A percentile compares a stretch with the other conserved stretches of the same genome.
Evolutionary conservation across 2,113 vertebrate genomes (phyloP).

Genomic region (Sprattus sprattus): DNA sequence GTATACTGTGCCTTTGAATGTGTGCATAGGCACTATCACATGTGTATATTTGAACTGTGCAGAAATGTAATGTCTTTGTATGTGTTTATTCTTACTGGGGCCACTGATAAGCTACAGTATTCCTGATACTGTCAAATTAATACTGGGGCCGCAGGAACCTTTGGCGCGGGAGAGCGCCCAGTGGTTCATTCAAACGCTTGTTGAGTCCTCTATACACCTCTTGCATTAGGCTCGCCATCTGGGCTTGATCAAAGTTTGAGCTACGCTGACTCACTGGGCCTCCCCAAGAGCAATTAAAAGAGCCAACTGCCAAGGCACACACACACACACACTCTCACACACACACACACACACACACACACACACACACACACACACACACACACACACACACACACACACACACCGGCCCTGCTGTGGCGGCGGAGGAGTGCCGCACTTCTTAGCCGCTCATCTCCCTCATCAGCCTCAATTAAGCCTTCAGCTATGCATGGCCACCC

Average conservation of each 20-base stretch:
- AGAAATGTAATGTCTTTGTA: slow-evolving; percentile 22
- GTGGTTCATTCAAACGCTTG: not conserved
- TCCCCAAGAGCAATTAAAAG: slow-evolving; percentile 8
- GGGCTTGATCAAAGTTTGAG: slow-evolving; percentile 13
- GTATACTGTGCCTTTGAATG: not conserved
- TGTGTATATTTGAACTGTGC: not conserved
- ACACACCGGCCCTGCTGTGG: not conserved
- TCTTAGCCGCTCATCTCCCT: not conserved
- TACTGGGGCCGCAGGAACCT: not conserved
- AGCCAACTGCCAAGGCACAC: not conserved
- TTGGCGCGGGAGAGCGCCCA: not conserved
- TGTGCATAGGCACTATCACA: not conserved
- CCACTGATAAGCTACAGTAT: not conserved
- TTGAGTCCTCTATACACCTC: not conserved
- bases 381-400: slow-evolving; percentile 6
- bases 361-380: not conserved
- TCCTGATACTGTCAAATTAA: not conserved
- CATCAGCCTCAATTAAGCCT: slow-evolving; percentile 3
- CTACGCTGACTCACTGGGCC: not conserved
- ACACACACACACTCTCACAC: not conserved
- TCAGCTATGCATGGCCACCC: not conserved
- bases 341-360: not conserved
- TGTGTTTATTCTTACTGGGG: not conserved
- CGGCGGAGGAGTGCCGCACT: not conserved
- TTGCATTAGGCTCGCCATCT: not conserved